Evolutionary conservation across 1,140 invertebrate genomes (phyloP).

Genomic region (Glossosoma conforme): DNA sequence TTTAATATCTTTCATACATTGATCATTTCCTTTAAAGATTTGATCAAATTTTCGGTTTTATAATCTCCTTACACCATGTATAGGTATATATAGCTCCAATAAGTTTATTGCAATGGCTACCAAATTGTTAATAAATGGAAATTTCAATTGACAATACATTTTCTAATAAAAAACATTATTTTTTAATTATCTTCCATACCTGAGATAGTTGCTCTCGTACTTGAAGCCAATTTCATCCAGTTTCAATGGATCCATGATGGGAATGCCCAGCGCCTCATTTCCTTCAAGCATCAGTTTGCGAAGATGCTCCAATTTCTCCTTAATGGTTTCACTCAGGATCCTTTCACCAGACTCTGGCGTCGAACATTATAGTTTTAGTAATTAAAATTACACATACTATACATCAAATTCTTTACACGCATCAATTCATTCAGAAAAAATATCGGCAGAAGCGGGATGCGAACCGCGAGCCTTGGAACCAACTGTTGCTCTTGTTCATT

Average conservation of each 20-base stretch:
- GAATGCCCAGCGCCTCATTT: conserved; percentile 31
- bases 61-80: no score
- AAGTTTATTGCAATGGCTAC: not conserved
- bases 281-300: conserved; percentile 34
- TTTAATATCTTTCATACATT: no score
- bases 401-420: no score
- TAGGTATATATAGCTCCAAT: no score
- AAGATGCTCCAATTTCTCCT: conserved; percentile 34
- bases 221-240: conserved; percentile 18
- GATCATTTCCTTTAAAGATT: no score
- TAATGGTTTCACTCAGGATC: conserved; percentile 9
- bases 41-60: no score
- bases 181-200: conserved; percentile 1
- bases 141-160: not conserved
- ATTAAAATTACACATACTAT: no score
- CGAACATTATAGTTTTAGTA: not conserved
- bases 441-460: no score
- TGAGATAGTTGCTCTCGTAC: not conserved
- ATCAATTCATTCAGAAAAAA: no score
- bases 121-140: not conserved
- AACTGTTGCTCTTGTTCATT: no score
- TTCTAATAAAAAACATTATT: conserved; percentile 3
- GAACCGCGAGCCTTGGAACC: no score
- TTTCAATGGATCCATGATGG: conserved; percentile 36
- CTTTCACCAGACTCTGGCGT: not conserved